phyloP scores from a whole-genome alignment of 23 tunicate species.

The Diplosoma virens region DNA sequence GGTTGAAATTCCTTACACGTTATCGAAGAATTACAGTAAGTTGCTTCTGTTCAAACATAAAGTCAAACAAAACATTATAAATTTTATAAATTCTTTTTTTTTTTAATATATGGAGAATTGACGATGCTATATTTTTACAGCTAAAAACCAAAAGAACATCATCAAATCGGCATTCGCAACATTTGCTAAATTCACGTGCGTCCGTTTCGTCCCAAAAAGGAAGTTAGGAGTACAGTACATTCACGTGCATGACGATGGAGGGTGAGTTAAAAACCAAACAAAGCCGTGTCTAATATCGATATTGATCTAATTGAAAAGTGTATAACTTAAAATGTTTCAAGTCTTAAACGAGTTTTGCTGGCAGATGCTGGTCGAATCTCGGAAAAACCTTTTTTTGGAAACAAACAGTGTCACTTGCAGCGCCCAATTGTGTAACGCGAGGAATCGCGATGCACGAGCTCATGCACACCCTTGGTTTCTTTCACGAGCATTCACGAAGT shows the following conservation, averaged over 20 bases:
- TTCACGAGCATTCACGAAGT: conserved; percentile 96
- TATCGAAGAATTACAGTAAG: conserved; percentile 18
- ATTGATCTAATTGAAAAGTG: too few relatives aligned
- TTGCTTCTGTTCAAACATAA: too few relatives aligned
- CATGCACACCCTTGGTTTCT: conserved; percentile 96
- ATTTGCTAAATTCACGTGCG: conserved; percentile 73
- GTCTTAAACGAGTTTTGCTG: too few relatives aligned
- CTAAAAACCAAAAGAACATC: conserved; percentile 37
- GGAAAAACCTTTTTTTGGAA: conserved; percentile 68
- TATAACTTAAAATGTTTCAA: too few relatives aligned
- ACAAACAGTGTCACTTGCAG: conserved; percentile 85
- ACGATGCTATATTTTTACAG: too few relatives aligned
- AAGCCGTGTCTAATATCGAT: too few relatives aligned
- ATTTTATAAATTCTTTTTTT: too few relatives aligned
- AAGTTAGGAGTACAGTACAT: conserved; percentile 69
- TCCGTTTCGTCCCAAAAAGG: conserved; percentile 76
- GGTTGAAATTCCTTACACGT: conserved; percentile 3
- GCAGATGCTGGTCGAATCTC: conserved; percentile 96
- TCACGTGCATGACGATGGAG: conserved; percentile 64
- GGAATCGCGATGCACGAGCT: conserved; percentile 94
- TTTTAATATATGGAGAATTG: too few relatives aligned
- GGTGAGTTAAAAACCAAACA: too few relatives aligned
- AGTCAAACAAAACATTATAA: too few relatives aligned
- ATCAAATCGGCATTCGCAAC: conserved; percentile 69
- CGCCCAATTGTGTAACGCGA: conserved; percentile 76